A percentile compares a stretch with the other conserved stretches of the same genome.
These are phyloP conservation scores for Sitta carolinensis DNA, from an alignment of 2,797 vertebrate species.

Conservation along the genomic window DNA sequence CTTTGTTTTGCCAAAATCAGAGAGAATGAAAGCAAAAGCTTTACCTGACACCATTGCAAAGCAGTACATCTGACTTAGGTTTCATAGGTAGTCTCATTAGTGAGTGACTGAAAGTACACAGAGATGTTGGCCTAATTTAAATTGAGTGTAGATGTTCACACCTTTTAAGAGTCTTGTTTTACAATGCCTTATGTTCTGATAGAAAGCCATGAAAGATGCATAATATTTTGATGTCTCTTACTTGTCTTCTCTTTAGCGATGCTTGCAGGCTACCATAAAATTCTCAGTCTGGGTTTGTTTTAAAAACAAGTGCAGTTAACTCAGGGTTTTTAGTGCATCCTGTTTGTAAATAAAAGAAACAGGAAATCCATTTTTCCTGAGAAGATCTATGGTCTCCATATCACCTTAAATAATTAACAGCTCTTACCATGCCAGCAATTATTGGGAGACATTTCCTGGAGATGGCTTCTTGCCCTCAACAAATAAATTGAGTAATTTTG, in stretches of 20 bases:
- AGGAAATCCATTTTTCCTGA: constrained; percentile 34
- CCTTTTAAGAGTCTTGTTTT: constrained; percentile 15
- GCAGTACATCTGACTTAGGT: background rate
- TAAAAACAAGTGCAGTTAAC: constrained; percentile 38
- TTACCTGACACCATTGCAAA: background rate
- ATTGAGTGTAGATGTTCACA: background rate
- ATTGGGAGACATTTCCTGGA: constrained; percentile 37
- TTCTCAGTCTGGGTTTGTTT: constrained; percentile 39
- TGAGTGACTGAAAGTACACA: background rate
- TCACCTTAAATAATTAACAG: constrained; percentile 67
- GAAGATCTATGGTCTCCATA: background rate
- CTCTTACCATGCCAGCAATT: constrained; percentile 17
- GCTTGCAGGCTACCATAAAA: constrained; percentile 10
- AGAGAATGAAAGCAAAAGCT: background rate
- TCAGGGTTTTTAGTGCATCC: constrained; percentile 38
- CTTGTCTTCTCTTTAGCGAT: constrained; percentile 6
- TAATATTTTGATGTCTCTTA: constrained; percentile 39
- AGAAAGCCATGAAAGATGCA: constrained; percentile 46
- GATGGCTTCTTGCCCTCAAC: constrained; percentile 42
- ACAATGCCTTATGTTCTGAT: background rate
- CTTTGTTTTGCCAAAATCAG: background rate
- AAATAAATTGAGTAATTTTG: constrained; percentile 56
- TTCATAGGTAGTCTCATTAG: background rate
- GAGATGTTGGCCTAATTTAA: background rate
- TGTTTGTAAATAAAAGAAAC: constrained; percentile 46